Conservation (phyloP, 2,888 invertebrate species). For the Physocephala rufipes region DNA sequence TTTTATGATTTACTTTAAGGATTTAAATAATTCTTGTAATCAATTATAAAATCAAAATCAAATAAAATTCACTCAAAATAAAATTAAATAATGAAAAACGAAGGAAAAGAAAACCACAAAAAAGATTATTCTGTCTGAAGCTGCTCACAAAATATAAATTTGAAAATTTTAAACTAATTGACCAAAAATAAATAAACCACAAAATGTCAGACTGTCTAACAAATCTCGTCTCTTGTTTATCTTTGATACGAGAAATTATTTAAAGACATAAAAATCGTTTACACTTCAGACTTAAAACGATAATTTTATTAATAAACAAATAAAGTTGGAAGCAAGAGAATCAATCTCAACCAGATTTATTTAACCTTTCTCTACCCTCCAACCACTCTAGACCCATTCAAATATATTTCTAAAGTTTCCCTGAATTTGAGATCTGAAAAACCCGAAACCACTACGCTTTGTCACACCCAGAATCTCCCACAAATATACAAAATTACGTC, state of each 20-base stretch:
- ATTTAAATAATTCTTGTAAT: background rate
- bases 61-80: no score
- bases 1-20: no score
- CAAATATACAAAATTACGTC: background rate
- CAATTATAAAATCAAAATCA: no score
- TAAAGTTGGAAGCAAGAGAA: background rate
- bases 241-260: background rate
- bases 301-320: conserved; percentile 4
- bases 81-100: background rate
- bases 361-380: no score
- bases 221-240: no score
- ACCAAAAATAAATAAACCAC: conserved; percentile 7
- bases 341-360: background rate
- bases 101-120: background rate
- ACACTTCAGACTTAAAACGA: conserved; percentile 11
- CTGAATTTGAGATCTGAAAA: background rate
- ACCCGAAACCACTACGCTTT: no score
- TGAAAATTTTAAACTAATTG: conserved; percentile 12
- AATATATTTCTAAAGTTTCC: background rate
- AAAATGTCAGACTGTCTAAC: no score
- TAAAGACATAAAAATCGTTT: conserved; percentile 9
- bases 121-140: background rate
- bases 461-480: no score
- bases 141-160: background rate
- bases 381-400: no score